Evolutionary conservation across 2,888 invertebrate genomes (phyloP).

Genomic region (Rhingia campestris): DNA sequence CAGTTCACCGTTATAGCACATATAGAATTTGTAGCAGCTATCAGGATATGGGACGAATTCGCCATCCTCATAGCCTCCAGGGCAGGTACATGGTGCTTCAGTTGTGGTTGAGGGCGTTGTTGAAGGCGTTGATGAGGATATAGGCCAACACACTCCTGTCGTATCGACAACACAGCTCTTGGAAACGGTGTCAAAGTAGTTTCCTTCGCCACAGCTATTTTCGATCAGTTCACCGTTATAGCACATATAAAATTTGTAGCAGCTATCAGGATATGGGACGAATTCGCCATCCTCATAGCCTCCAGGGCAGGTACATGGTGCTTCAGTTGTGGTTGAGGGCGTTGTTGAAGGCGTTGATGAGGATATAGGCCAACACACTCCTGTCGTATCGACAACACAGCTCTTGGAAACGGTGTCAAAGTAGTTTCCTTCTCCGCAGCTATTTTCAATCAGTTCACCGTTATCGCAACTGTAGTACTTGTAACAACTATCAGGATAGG

Average conservation of each 20-base stretch:
- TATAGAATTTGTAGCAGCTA: no score
- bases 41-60: no score
- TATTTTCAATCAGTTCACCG: conserved; percentile 72
- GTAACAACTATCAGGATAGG: conserved; percentile 75
- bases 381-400: conserved; percentile 31
- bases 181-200: no score
- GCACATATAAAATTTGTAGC: no score
- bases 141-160: not conserved
- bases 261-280: no score
- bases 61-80: no score
- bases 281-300: no score
- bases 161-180: not conserved
- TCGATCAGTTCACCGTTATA: no score
- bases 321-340: not conserved
- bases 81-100: no score
- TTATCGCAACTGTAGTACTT: conserved; percentile 77
- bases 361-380: conserved; percentile 47
- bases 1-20: no score
- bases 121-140: not conserved
- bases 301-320: no score
- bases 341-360: conserved; percentile 3
- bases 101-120: not conserved
- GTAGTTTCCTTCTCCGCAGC: conserved; percentile 75
- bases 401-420: conserved; percentile 67
- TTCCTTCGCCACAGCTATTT: no score